Percentiles rank a stretch among this genome's conserved stretches.
These are phyloP conservation scores for Myodes glareolus DNA, from an alignment of 2,113 vertebrate genomes.

Conservation along the genomic window DNA sequence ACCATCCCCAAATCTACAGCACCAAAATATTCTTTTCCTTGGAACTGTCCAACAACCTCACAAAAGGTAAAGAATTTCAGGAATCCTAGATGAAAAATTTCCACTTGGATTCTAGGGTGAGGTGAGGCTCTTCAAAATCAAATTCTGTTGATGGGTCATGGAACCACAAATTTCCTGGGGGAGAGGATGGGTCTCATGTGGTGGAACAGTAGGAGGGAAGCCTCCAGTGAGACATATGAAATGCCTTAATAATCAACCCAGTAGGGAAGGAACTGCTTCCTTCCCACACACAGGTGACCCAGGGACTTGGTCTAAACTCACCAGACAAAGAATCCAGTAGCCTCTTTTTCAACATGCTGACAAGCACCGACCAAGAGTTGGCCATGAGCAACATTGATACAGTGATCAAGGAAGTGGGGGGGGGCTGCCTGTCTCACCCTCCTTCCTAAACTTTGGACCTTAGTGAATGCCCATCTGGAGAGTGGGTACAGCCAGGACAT, in stretches of 20 bases:
- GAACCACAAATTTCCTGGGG: neutral
- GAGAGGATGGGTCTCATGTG: neutral
- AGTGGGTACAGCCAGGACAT: rapidly evolving
- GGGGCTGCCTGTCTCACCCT: neutral
- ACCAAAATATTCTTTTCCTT: neutral
- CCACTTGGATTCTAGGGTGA: neutral
- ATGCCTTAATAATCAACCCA: neutral
- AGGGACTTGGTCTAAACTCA: too few species aligned
- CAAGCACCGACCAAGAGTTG: neutral
- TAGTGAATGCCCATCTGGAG: too few species aligned
- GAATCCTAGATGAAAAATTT: neutral
- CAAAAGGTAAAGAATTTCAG: neutral
- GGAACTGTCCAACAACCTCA: neutral
- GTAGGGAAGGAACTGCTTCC: neutral
- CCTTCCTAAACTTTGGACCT: neutral
- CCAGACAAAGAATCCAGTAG: neutral
- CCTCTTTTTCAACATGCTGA: neutral
- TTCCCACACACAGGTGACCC: neutral
- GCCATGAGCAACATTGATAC: neutral
- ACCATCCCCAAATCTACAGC: neutral
- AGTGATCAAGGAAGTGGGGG: neutral
- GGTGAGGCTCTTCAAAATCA: neutral
- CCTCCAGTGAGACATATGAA: neutral
- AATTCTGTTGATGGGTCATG: neutral
- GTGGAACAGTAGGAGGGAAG: neutral